Evolutionary conservation across 1,140 invertebrate genomes (phyloP).

Genomic region (Ooceraea biroi): DNA sequence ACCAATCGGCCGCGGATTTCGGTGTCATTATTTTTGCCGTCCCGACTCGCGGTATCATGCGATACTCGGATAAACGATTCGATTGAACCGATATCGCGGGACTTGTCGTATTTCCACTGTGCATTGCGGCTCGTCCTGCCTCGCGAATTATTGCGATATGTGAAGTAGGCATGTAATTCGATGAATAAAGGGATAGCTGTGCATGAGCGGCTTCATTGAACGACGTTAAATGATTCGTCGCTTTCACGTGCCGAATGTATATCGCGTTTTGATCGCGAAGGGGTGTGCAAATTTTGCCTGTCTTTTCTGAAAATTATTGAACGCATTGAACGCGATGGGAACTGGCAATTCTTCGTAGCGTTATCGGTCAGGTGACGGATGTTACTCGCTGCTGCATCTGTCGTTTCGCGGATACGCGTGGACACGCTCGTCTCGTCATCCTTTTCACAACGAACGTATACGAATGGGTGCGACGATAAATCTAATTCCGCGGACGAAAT

Average conservation of each 20-base stretch:
- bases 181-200: neutral
- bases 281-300: neutral
- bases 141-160: conserved; percentile 9
- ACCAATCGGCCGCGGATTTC: conserved; percentile 47
- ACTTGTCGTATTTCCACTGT: conserved; percentile 1
- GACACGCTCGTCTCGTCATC: neutral
- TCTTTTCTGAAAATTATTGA: neutral
- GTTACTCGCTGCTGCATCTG: neutral
- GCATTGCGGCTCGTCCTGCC: neutral
- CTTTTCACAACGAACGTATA: conserved; percentile 42
- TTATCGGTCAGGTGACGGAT: neutral
- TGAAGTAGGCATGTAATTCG: neutral
- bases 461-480: conserved; percentile 46
- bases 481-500: conserved; percentile 46
- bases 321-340: neutral
- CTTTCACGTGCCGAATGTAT: too few relatives aligned
- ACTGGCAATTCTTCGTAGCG: conserved; percentile 8
- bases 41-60: conserved; percentile 1
- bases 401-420: conserved; percentile 2
- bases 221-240: neutral
- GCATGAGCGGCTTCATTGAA: neutral
- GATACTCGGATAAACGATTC: conserved; percentile 42
- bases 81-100: conserved; percentile 19
- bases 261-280: neutral
- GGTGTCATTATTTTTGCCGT: conserved; percentile 43